Base-by-base conservation (phyloP, 2,888 invertebrate species). In the Drosophila mercatorum region DNA sequence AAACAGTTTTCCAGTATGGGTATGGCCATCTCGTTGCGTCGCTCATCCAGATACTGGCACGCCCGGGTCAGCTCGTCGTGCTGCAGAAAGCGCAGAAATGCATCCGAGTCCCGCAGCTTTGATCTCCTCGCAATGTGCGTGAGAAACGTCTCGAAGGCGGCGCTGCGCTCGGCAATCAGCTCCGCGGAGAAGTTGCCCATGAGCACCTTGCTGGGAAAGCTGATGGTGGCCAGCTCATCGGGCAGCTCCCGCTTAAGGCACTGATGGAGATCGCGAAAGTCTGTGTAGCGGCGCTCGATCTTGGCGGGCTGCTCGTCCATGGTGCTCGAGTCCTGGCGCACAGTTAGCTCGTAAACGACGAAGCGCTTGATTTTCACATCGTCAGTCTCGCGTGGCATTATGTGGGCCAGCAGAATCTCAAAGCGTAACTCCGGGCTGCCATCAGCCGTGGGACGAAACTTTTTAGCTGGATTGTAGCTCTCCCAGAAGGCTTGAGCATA, bases 151-250 rank as follows among this genome's bases (percentile, higher is more conserved):
- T 95, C 95, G 93, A 96, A 96, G 22, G 95, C 94, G 1, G 93
- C 92, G 91, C 95, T 95, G 78, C 96, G 93, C 44, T 94, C 93
- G 4, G 94, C 94, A 85, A 96, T 96, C 56, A 96, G 91, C 77
- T 94, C 95, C 14, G 95, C 94, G 58, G 95, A 95, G 88, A 96
- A 96, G 90, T 96, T 96, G 2, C 96, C 96, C 78, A 95, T 92
- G 5, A 96, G 88, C 78, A 94, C 95, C 93, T 96, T 96, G 90
- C 95, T 95, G 11, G 96, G 96, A 91, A 96, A 96, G 57, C 93
- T 92, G 7, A 95, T 90, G 10, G 80, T 73, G 34, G 90, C 91
- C 92, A 96, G 92, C 67, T 95, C 89, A 40, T 92, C 84, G 1
- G 95, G 94, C 90, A 94, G 93, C 56, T 94, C 94, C 71, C 94